Percentiles rank a stretch among this genome's conserved stretches.
Conservation (phyloP, 37 sponge, comb jelly and placozoan genomes). For the Eunapius fragilis region DNA sequence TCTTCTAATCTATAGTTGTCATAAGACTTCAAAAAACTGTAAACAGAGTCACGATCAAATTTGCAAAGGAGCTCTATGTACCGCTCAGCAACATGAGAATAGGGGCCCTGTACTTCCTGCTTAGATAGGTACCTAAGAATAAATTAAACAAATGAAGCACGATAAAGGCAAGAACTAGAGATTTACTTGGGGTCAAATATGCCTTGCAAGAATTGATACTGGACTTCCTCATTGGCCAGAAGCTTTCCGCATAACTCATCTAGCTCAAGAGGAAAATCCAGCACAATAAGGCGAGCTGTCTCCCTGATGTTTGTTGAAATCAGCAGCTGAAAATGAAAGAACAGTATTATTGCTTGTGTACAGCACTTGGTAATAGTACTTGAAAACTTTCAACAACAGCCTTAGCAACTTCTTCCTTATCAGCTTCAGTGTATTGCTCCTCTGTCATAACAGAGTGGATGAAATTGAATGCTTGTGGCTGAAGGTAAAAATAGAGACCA, state of each 20-base stretch:
- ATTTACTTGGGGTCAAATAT: slow-evolving; percentile 74
- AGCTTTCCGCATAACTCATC: slow-evolving; percentile 59
- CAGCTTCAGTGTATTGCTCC: slow-evolving; percentile 72
- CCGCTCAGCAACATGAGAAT: slow-evolving; percentile 67
- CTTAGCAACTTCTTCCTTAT: slow-evolving; percentile 71
- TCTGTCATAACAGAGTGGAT: slow-evolving; percentile 79
- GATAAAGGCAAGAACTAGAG: background rate
- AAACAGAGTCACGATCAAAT: slow-evolving; percentile 59
- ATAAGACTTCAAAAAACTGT: slow-evolving; percentile 58
- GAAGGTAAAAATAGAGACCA: background rate
- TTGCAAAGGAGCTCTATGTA: slow-evolving; percentile 88
- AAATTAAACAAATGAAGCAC: background rate
- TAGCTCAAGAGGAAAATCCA: slow-evolving; percentile 78
- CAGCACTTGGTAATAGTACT: background rate
- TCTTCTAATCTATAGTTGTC: slow-evolving; percentile 84
- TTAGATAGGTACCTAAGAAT: slow-evolving; percentile 15
- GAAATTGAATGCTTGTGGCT: slow-evolving; percentile 76
- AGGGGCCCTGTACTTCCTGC: slow-evolving; percentile 55
- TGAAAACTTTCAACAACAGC: slow-evolving; percentile 60
- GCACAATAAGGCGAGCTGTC: slow-evolving; percentile 72
- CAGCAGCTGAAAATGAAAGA: slow-evolving; percentile 41
- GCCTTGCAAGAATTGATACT: slow-evolving; percentile 67
- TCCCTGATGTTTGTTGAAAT: slow-evolving; percentile 57
- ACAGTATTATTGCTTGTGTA: too few relatives aligned
- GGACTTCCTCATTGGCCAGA: slow-evolving; percentile 38